Percentiles rank a stretch among this genome's conserved stretches.
These are phyloP conservation scores for Lithosia quadra DNA, from an alignment of 2,888 invertebrate genomes.

Conservation along the genomic window DNA sequence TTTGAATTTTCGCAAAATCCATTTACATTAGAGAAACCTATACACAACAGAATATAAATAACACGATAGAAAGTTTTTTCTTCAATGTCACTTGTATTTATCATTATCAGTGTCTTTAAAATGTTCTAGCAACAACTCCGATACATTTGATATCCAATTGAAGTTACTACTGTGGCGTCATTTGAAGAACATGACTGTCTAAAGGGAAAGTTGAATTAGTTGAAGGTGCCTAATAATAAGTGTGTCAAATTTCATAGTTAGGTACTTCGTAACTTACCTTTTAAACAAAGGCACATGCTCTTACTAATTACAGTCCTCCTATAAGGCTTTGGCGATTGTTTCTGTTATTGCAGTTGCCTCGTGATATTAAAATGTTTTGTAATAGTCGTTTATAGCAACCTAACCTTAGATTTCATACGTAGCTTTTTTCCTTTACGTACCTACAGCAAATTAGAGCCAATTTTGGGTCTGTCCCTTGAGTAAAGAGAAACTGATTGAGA, in stretches of 20 bases:
- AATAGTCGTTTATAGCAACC: background rate
- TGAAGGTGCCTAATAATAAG: slow-evolving; percentile 28
- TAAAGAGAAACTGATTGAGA: background rate
- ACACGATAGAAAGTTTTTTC: background rate
- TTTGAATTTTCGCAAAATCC: background rate
- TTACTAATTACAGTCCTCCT: slow-evolving; percentile 8
- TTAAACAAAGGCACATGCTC: slow-evolving; percentile 18
- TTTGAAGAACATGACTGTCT: slow-evolving; percentile 27
- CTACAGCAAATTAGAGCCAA: background rate
- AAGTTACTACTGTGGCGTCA: slow-evolving; percentile 34
- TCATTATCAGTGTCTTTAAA: background rate
- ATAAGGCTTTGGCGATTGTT: background rate
- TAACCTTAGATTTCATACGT: background rate
- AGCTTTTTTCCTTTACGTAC: background rate
- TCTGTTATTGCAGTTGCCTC: background rate
- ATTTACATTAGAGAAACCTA: background rate
- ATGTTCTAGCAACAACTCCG: slow-evolving; percentile 13
- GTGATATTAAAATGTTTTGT: background rate
- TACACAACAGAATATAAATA: background rate
- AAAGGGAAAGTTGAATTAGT: slow-evolving; percentile 37
- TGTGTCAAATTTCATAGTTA: slow-evolving; percentile 29
- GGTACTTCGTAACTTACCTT: slow-evolving; percentile 20
- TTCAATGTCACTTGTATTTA: background rate
- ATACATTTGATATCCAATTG: slow-evolving; percentile 27
- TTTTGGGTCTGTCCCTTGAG: background rate